phyloP scores from a whole-genome alignment of 2,888 invertebrate genomes.

The Aphidius colemani region DNA sequence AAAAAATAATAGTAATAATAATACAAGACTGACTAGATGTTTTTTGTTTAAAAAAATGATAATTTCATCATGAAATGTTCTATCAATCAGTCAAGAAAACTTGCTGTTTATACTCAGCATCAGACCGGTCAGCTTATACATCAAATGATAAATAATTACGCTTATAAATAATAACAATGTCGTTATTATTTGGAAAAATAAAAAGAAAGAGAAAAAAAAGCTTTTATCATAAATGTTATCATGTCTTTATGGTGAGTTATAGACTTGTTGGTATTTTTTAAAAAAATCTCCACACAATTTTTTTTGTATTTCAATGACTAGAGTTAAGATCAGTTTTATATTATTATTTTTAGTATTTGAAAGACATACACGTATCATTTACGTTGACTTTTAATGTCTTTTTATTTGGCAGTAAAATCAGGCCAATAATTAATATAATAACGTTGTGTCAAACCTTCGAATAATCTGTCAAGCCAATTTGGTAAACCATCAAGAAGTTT shows the following conservation, averaged over 20 bases:
- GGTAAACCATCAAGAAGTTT: slow-evolving; percentile 88
- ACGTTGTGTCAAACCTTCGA: slow-evolving; percentile 94
- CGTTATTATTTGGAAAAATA: background rate
- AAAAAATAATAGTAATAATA: too few species aligned
- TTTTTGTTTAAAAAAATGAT: background rate
- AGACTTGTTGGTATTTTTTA: slow-evolving; percentile 32
- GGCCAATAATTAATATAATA: slow-evolving; percentile 99
- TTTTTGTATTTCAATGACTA: slow-evolving; percentile 44
- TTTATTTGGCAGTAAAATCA: slow-evolving; percentile 85
- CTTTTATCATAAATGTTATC: slow-evolving; percentile 32
- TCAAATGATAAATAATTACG: background rate
- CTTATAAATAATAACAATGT: background rate
- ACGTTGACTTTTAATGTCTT: slow-evolving; percentile 20
- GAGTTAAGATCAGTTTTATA: slow-evolving; percentile 29
- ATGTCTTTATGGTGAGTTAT: slow-evolving; percentile 39
- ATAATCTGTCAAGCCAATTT: slow-evolving; percentile 95
- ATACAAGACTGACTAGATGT: too few species aligned
- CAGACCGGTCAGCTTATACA: background rate
- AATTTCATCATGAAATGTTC: background rate
- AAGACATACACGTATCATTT: slow-evolving; percentile 34
- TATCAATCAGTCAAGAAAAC: background rate
- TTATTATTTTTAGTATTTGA: slow-evolving; percentile 24
- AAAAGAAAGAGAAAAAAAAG: background rate
- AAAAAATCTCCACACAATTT: slow-evolving; percentile 25
- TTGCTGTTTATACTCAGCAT: background rate